phyloP scores from a whole-genome alignment of 2,797 vertebrate genomes.

The Macropodus opercularis region DNA sequence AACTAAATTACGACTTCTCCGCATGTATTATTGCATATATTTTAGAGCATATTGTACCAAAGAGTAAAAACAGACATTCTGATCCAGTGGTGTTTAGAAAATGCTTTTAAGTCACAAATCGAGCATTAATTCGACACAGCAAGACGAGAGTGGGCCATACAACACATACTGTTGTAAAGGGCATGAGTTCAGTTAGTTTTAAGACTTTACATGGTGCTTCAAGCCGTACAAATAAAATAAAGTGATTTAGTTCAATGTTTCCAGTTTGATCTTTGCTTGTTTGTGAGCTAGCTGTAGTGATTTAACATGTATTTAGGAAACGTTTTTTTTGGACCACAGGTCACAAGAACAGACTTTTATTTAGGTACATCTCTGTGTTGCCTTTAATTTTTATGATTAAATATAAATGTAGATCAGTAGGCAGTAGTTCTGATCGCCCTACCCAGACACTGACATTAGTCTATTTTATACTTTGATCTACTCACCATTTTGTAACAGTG shows the following conservation, averaged over 20 bases:
- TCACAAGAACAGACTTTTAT: background rate
- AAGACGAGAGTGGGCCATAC: background rate
- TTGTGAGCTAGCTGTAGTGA: background rate
- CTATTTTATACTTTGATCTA: background rate
- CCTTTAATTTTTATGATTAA: background rate
- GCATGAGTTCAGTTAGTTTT: too few relatives aligned
- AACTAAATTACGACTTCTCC: background rate
- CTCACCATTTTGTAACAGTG: too few relatives aligned
- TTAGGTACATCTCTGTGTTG: background rate
- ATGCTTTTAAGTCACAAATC: background rate
- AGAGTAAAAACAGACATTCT: background rate
- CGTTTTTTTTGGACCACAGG: background rate
- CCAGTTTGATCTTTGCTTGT: conserved; percentile 10
- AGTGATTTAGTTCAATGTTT: conserved; percentile 19
- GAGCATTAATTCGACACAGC: background rate
- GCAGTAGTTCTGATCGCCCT: too few relatives aligned
- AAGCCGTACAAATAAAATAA: conserved; percentile 32
- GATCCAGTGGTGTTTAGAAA: background rate
- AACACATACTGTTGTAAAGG: background rate
- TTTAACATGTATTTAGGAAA: background rate
- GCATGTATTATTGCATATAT: background rate
- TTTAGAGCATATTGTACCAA: background rate
- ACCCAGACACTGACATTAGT: background rate
- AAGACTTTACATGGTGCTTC: background rate
- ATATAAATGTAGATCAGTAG: background rate